Conservation (phyloP, 1,140 invertebrate genomes). For the Drepana arcuata region DNA sequence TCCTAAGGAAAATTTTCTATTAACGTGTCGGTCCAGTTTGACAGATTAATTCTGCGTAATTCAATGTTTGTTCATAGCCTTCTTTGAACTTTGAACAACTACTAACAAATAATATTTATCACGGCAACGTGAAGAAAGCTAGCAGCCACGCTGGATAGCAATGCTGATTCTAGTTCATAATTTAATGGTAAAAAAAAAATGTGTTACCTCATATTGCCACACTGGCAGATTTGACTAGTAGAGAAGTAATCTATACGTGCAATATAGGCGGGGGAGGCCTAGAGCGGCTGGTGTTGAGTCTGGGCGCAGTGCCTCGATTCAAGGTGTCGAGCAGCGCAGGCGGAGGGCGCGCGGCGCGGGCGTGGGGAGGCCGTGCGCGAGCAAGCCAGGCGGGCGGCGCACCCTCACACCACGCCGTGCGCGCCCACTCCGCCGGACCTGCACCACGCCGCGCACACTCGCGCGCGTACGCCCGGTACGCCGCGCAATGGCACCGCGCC, state of each 20-base stretch:
- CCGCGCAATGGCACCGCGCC: slow-evolving; percentile 88
- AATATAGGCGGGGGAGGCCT: slow-evolving; percentile 54
- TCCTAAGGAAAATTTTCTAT: too few species aligned
- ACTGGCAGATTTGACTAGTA: slow-evolving; percentile 62
- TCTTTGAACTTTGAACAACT: too few species aligned
- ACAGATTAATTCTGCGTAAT: too few species aligned
- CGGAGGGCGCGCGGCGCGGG: slow-evolving; percentile 19
- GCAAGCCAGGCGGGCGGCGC: slow-evolving; percentile 37
- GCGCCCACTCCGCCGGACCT: slow-evolving; percentile 77
- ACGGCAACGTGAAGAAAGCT: too few species aligned
- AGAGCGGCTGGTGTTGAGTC: slow-evolving; percentile 34
- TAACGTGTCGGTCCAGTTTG: too few species aligned
- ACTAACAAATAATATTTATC: too few species aligned
- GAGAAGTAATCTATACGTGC: slow-evolving; percentile 27
- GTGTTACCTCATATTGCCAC: slow-evolving; percentile 50
- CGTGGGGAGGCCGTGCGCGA: slow-evolving; percentile 22
- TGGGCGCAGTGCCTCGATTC: slow-evolving; percentile 36
- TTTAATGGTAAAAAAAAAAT: too few species aligned
- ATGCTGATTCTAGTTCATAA: too few species aligned
- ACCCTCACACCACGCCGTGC: slow-evolving; percentile 73
- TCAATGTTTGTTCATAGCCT: too few species aligned
- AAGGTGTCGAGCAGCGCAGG: slow-evolving; percentile 24
- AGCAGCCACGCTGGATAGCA: too few species aligned
- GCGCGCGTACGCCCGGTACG: slow-evolving; percentile 88
- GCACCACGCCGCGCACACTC: slow-evolving; percentile 86